Evolutionary conservation across 2,888 invertebrate species (phyloP).

Genomic region (Harpalus rufipes): DNA sequence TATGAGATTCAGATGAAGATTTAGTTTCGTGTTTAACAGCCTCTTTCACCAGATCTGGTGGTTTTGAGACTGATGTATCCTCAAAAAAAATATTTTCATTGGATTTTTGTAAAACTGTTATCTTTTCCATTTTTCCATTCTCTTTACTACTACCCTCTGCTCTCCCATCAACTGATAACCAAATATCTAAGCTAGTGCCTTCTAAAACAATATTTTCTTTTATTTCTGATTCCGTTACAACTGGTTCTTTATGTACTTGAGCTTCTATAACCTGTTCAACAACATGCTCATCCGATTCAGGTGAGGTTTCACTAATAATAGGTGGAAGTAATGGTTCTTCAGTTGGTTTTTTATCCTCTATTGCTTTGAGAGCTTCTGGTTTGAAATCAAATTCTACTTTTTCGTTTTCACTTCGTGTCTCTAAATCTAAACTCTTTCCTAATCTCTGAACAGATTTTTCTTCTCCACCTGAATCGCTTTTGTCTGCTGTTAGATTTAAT

Average conservation of each 20-base stretch:
- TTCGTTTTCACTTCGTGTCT: conserved; percentile 73
- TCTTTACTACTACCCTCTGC: conserved; percentile 75
- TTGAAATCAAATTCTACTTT: conserved; percentile 75
- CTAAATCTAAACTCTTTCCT: conserved; percentile 76
- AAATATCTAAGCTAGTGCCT: conserved; percentile 77
- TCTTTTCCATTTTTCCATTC: conserved; percentile 72
- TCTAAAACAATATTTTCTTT: conserved; percentile 75
- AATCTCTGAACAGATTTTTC: conserved; percentile 73
- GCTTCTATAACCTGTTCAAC: conserved; percentile 77
- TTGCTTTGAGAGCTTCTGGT: conserved; percentile 71
- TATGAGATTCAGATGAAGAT: conserved; percentile 76
- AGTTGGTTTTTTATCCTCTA: conserved; percentile 47
- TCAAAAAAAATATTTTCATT: conserved; percentile 76
- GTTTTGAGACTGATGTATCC: conserved; percentile 73
- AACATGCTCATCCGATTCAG: conserved; percentile 78
- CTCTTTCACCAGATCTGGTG: conserved; percentile 74
- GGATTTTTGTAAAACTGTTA: conserved; percentile 75
- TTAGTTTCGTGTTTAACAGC: conserved; percentile 73
- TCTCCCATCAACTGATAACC: conserved; percentile 76
- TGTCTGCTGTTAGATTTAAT: conserved; percentile 84
- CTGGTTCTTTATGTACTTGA: conserved; percentile 77
- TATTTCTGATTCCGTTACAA: conserved; percentile 71
- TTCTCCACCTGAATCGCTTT: conserved; percentile 74
- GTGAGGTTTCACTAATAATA: conserved; percentile 73
- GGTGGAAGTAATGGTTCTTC: conserved; percentile 67